phyloP scores from a whole-genome alignment of 1,140 invertebrate species.

The Cyclargus thomasi region DNA sequence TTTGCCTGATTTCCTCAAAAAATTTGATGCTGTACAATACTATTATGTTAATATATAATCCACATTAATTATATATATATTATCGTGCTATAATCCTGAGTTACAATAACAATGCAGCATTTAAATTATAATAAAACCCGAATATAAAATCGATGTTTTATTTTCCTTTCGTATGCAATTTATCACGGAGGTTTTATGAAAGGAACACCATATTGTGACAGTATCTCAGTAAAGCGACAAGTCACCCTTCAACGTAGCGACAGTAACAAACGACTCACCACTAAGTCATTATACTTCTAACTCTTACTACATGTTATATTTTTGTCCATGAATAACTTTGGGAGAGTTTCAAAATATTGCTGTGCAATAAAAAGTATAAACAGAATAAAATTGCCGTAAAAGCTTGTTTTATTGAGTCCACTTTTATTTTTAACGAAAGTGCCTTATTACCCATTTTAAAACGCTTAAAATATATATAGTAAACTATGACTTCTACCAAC shows the following conservation, averaged over 20 bases:
- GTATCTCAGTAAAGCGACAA: slow-evolving; percentile 35
- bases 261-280: slow-evolving; percentile 38
- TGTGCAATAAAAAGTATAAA: background rate
- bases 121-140: slow-evolving; percentile 2
- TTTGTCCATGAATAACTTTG: slow-evolving; percentile 14
- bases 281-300: slow-evolving; percentile 19
- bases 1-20: too few relatives aligned
- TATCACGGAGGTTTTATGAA: slow-evolving; percentile 43
- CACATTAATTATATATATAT: too few relatives aligned
- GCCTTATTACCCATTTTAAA: background rate
- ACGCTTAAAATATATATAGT: too few relatives aligned
- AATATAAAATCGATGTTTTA: slow-evolving; percentile 31
- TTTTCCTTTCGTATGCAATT: slow-evolving; percentile 39
- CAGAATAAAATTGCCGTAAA: background rate
- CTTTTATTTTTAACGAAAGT: background rate
- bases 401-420: background rate
- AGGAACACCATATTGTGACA: slow-evolving; percentile 38
- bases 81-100: too few relatives aligned
- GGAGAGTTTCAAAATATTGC: background rate
- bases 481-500: too few relatives aligned
- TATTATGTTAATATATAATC: too few relatives aligned
- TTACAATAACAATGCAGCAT: background rate
- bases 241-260: slow-evolving; percentile 47
- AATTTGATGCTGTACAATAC: too few relatives aligned
- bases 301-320: slow-evolving; percentile 16